Evolutionary conservation across 2,113 vertebrate species (phyloP).

Genomic region (Geococcyx californianus): DNA sequence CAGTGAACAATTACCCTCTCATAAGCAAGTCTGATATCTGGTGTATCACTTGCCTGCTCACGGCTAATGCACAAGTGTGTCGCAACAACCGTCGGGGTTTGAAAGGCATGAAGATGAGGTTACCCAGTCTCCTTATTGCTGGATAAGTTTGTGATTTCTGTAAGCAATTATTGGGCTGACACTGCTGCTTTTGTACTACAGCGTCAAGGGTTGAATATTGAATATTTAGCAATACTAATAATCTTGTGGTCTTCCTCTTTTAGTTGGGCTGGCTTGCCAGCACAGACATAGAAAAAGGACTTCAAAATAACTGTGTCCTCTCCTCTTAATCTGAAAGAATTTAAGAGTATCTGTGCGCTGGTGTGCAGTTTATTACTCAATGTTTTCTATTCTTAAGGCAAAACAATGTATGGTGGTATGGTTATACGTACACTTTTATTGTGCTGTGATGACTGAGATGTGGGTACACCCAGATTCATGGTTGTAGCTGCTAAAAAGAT

Average conservation of each 20-base stretch:
- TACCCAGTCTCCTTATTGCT: background rate
- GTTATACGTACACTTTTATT: background rate
- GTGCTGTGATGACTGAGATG: background rate
- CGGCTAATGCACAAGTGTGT: background rate
- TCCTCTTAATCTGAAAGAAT: background rate
- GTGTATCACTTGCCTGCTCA: background rate
- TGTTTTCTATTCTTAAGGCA: background rate
- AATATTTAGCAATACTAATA: background rate
- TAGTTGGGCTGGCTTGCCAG: background rate
- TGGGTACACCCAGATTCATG: background rate
- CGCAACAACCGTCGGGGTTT: background rate
- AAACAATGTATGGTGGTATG: background rate
- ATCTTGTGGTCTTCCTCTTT: background rate
- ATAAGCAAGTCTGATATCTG: background rate
- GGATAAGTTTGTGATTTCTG: background rate
- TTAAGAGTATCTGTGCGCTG: background rate
- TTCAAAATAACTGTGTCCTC: background rate
- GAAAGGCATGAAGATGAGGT: background rate
- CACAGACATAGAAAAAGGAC: fast-evolving
- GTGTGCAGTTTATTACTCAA: background rate
- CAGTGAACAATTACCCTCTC: background rate
- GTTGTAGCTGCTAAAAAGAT: background rate
- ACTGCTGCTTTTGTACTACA: background rate
- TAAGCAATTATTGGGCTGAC: background rate
- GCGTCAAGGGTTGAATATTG: background rate